Percentiles rank a stretch among this genome's conserved stretches.
Evolutionary conservation across 2,888 invertebrate species (phyloP).

Genomic region (Hypomecis punctinalis): DNA sequence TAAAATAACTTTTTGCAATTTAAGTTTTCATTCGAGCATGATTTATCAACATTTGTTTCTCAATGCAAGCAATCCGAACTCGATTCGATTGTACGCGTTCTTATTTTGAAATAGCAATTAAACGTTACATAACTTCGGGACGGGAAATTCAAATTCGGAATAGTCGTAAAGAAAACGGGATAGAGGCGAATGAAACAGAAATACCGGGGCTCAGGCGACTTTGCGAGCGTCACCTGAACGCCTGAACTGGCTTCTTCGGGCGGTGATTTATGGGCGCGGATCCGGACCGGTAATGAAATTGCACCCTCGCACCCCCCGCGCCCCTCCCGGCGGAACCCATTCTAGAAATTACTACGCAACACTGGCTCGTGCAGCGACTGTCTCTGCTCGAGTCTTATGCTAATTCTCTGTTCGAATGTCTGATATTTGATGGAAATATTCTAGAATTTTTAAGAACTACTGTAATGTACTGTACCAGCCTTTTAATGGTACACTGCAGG

Average conservation of each 20-base stretch:
- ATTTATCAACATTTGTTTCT: too few species aligned
- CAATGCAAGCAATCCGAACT: too few species aligned
- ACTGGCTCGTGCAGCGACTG: slow-evolving; percentile 66
- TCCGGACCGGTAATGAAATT: slow-evolving; percentile 85
- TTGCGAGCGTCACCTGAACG: slow-evolving; percentile 85
- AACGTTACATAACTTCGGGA: slow-evolving; percentile 19
- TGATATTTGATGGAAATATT: slow-evolving; percentile 48
- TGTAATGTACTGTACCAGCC: not conserved
- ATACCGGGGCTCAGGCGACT: slow-evolving; percentile 76
- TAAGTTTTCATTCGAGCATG: too few species aligned
- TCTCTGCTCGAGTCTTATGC: slow-evolving; percentile 31
- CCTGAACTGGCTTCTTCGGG: slow-evolving; percentile 86
- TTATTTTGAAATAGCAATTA: slow-evolving; percentile 20
- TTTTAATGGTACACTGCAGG: not conserved
- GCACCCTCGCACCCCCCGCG: slow-evolving; percentile 77
- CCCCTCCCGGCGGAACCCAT: slow-evolving; percentile 69
- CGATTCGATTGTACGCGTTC: not conserved
- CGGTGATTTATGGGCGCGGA: slow-evolving; percentile 85
- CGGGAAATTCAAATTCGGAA: slow-evolving; percentile 65
- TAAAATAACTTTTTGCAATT: too few species aligned
- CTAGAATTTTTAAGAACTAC: too few species aligned
- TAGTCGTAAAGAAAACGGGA: slow-evolving; percentile 80
- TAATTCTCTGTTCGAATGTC: slow-evolving; percentile 39
- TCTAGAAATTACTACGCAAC: slow-evolving; percentile 84
- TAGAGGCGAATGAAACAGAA: slow-evolving; percentile 77